A percentile compares a stretch with the other conserved stretches of the same genome.
Evolutionary conservation across 2,888 invertebrate species (phyloP).

Genomic region (Zygaena filipendulae): DNA sequence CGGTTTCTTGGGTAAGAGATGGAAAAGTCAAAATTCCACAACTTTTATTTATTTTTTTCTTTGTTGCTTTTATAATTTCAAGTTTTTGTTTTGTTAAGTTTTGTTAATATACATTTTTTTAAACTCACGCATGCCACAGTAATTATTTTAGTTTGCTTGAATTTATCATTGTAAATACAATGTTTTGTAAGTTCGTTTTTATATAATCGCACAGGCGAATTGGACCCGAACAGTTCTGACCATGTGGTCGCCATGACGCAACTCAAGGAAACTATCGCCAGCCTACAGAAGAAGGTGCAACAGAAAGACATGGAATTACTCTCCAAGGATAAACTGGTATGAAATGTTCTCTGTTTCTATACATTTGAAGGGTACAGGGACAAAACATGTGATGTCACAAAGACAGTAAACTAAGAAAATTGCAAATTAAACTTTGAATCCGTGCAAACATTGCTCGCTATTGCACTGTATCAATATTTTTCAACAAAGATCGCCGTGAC

Average conservation of each 20-base stretch:
- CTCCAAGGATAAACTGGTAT: slow-evolving; percentile 91
- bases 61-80: slow-evolving; percentile 1
- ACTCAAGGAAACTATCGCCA: slow-evolving; percentile 92
- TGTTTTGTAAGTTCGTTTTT: too few species aligned
- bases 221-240: slow-evolving; percentile 89
- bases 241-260: slow-evolving; percentile 96
- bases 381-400: too few species aligned
- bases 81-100: background rate
- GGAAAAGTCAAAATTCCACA: too few species aligned
- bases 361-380: too few species aligned
- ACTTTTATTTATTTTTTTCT: slow-evolving; percentile 6
- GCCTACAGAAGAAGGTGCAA: slow-evolving; percentile 86
- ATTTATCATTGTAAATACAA: background rate
- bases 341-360: slow-evolving; percentile 19
- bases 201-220: slow-evolving; percentile 42
- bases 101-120: too few species aligned
- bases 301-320: slow-evolving; percentile 88
- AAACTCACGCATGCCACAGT: too few species aligned
- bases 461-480: too few species aligned
- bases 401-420: too few species aligned
- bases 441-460: too few species aligned
- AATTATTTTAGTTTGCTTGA: too few species aligned
- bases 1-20: background rate
- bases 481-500: too few species aligned
- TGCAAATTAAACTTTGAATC: too few species aligned